Conservation (phyloP, 1,140 invertebrate species). For the Atta texana region DNA sequence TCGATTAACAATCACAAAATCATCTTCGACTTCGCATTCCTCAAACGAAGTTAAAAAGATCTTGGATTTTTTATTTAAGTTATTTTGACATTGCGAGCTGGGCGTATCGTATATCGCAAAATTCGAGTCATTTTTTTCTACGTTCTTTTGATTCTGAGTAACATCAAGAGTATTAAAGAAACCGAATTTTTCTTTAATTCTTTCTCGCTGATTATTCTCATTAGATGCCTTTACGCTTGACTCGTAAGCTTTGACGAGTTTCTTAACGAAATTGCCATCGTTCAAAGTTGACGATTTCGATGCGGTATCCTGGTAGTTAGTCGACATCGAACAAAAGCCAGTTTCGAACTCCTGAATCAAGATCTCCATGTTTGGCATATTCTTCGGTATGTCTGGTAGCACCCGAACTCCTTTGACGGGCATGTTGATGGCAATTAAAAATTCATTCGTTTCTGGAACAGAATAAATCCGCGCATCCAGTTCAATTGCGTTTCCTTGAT, state of each 20-base stretch:
- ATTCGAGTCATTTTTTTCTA: not conserved
- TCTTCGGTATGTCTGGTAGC: not conserved
- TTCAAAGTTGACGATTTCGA: not conserved
- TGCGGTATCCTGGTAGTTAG: not conserved
- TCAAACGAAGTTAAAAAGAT: not conserved
- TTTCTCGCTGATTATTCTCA: not conserved
- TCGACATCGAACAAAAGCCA: conserved; percentile 59
- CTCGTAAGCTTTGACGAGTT: conserved; percentile 76
- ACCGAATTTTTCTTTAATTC: not conserved
- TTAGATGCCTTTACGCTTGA: conserved; percentile 54
- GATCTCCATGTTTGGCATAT: conserved; percentile 63
- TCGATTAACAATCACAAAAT: not conserved
- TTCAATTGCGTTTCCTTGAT: not conserved
- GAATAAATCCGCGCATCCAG: too few relatives aligned
- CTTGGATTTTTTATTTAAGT: not conserved
- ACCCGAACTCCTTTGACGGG: conserved; percentile 4
- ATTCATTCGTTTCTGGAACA: not conserved
- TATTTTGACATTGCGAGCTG: not conserved
- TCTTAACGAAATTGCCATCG: conserved; percentile 76
- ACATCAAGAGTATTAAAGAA: not conserved
- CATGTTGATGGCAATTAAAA: not conserved
- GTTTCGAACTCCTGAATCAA: conserved; percentile 75
- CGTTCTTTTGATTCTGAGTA: too few relatives aligned
- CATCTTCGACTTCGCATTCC: not conserved
- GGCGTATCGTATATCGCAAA: not conserved